Conservation (phyloP, 2,113 vertebrate genomes). For the Castor canadensis region DNA sequence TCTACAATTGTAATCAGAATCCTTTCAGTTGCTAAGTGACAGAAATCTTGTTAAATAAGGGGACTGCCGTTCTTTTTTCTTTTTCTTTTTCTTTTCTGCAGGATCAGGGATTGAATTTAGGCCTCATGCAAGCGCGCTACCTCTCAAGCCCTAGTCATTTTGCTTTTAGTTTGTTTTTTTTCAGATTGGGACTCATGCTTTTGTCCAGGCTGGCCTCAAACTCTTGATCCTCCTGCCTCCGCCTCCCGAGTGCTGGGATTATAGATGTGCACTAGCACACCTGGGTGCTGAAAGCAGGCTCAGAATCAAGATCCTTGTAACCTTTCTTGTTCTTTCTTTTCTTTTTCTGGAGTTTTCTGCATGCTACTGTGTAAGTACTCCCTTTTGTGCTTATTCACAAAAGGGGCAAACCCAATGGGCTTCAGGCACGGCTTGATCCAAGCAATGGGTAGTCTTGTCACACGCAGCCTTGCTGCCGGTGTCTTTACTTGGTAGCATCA, state of each 20-base stretch:
- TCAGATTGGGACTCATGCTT: no score
- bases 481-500: neutral
- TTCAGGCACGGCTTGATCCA: neutral
- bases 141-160: no score
- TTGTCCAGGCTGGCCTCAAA: no score
- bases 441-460: neutral
- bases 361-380: no score
- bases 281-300: neutral
- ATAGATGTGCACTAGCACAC: no score
- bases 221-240: no score
- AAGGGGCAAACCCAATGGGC: neutral
- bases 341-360: neutral
- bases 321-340: neutral
- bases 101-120: no score
- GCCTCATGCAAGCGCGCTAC: no score
- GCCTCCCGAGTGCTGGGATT: no score
- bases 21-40: neutral
- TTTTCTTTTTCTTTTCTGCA: no score
- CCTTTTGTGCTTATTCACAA: neutral
- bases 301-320: neutral
- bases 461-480: neutral
- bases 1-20: neutral
- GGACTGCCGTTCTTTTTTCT: neutral
- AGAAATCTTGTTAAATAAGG: neutral
- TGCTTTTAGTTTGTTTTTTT: no score